phyloP scores from a whole-genome alignment of 2,888 invertebrate species.

The Norana najaformis region DNA sequence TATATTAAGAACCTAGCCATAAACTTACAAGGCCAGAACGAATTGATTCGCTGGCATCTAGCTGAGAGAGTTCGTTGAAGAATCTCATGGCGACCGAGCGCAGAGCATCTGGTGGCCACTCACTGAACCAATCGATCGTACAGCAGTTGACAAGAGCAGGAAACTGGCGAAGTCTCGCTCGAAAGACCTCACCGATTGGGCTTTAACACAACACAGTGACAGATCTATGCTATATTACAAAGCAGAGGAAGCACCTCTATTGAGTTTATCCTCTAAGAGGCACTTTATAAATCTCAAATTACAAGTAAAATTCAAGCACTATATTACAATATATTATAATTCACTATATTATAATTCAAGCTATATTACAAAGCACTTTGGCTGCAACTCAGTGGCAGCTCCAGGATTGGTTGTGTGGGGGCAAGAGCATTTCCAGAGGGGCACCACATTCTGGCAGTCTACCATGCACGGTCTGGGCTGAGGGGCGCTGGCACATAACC shows the following conservation, averaged over 20 bases:
- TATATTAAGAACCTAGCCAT: not conserved
- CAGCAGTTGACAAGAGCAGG: slow-evolving; percentile 64
- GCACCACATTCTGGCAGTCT: too few relatives aligned
- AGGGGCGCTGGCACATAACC: too few relatives aligned
- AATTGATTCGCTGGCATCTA: slow-evolving; percentile 69
- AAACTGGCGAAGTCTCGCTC: slow-evolving; percentile 62
- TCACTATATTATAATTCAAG: too few relatives aligned
- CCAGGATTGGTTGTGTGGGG: too few relatives aligned
- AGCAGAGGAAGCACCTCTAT: too few relatives aligned
- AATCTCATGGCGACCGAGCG: slow-evolving; percentile 61
- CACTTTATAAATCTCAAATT: too few relatives aligned
- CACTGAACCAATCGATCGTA: slow-evolving; percentile 65
- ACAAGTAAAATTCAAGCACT: too few relatives aligned
- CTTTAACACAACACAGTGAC: slow-evolving; percentile 60
- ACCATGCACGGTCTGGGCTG: too few relatives aligned
- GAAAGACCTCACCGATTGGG: slow-evolving; percentile 64
- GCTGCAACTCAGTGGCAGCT: too few relatives aligned
- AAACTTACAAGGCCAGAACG: slow-evolving; percentile 56
- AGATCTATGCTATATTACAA: not conserved
- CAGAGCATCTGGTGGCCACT: slow-evolving; percentile 83
- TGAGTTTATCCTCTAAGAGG: too few relatives aligned
- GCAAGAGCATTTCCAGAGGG: too few relatives aligned
- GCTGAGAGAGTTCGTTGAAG: slow-evolving; percentile 69
- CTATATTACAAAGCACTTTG: not conserved
- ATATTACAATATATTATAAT: too few relatives aligned